Conservation (phyloP, 2,888 invertebrate genomes). For the Tetanocera ferruginea region DNA sequence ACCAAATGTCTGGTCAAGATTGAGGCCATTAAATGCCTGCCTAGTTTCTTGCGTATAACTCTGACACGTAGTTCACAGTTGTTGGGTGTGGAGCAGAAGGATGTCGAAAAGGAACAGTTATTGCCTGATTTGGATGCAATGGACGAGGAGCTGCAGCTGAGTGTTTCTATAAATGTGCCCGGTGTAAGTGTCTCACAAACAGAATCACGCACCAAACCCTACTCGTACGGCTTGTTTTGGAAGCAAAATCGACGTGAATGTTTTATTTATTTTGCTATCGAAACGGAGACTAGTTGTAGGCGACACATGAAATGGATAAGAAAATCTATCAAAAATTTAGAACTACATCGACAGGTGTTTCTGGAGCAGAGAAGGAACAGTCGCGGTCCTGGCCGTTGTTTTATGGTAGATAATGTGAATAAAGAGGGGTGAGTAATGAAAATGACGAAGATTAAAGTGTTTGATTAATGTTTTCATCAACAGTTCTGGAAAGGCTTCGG, state of each 20-base stretch:
- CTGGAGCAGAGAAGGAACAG: conserved; percentile 65
- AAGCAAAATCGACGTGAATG: conserved; percentile 69
- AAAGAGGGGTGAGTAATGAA: conserved; percentile 1
- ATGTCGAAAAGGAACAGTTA: not conserved
- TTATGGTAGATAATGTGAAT: not conserved
- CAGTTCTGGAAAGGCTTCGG: not conserved
- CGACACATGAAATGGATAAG: conserved; percentile 70
- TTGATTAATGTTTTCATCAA: not conserved
- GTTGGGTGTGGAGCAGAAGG: not conserved
- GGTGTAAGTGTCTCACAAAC: conserved; percentile 67
- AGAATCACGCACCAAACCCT: conserved; percentile 66
- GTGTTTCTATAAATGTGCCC: conserved; percentile 67
- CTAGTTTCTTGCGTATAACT: conserved; percentile 67
- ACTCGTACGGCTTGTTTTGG: conserved; percentile 69
- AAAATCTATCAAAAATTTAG: conserved; percentile 68
- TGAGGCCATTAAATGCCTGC: conserved; percentile 69
- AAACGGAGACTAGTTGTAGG: conserved; percentile 64
- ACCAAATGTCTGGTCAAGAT: conserved; percentile 68
- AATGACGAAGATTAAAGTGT: not conserved
- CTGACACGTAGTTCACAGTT: conserved; percentile 55
- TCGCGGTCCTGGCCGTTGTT: conserved; percentile 52
- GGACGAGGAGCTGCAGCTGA: conserved; percentile 50
- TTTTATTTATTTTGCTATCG: conserved; percentile 68
- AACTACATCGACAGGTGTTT: conserved; percentile 66
- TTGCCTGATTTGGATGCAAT: not conserved